Percentiles rank a stretch among this genome's conserved stretches.
Evolutionary conservation across 2,797 vertebrate species (phyloP).

Genomic region (Orientallactaga sibirica): DNA sequence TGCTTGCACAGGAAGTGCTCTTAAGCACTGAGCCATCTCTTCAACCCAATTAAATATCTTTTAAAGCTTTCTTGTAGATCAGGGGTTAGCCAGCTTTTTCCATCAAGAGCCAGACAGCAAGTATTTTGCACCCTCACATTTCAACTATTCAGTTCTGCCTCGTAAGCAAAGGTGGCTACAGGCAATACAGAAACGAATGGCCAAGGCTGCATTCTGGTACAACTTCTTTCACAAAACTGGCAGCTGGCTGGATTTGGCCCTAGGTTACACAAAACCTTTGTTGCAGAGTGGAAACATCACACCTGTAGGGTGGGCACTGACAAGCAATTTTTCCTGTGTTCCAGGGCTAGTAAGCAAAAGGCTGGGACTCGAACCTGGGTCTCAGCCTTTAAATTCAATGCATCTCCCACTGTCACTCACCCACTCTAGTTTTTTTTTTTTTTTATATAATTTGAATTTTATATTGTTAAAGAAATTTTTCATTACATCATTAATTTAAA

Average conservation of each 20-base stretch:
- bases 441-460: no score
- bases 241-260: neutral
- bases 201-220: neutral
- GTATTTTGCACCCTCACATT: constrained; percentile 21
- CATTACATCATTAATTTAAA: no score
- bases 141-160: neutral
- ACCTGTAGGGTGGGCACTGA: neutral
- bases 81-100: neutral
- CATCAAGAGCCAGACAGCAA: neutral
- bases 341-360: neutral
- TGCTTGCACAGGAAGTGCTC: no score
- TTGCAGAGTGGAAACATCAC: constrained; percentile 4
- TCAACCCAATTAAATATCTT: neutral
- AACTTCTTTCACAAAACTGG: constrained; percentile 21
- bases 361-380: constrained; percentile 3
- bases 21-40: no score
- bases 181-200: neutral
- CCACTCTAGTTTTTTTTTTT: constrained; percentile 34
- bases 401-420: neutral
- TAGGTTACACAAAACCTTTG: neutral
- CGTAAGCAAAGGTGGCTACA: neutral
- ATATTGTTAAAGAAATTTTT: no score
- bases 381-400: neutral
- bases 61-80: constrained; percentile 51
- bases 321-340: neutral